Conservation (phyloP, 2,113 vertebrate species). For the Neogobius melanostomus region DNA sequence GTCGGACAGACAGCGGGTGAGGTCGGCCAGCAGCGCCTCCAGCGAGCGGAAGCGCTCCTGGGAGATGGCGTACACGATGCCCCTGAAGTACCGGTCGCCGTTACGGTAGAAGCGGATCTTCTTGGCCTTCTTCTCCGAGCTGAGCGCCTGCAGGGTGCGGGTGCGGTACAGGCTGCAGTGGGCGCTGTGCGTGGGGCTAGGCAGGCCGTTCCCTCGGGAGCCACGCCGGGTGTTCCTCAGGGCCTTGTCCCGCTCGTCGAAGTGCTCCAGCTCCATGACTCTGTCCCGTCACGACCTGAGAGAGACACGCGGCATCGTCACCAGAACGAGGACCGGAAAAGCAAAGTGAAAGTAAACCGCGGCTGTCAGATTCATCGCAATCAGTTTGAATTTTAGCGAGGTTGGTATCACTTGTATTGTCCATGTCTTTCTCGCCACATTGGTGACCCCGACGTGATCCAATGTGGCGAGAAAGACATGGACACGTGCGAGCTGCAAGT, state of each 20-base stretch:
- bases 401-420: too few species aligned
- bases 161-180: conserved; percentile 98
- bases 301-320: not conserved
- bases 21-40: conserved; percentile 93
- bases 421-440: too few species aligned
- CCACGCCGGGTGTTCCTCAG: conserved; percentile 85
- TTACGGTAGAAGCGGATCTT: conserved; percentile 98
- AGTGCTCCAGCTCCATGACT: conserved; percentile 97
- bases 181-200: conserved; percentile 97
- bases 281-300: conserved; percentile 59
- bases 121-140: conserved; percentile 96
- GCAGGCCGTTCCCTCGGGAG: conserved; percentile 90
- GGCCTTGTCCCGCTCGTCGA: conserved; percentile 95
- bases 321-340: too few species aligned
- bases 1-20: conserved; percentile 94
- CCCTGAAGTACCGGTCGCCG: conserved; percentile 97
- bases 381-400: too few species aligned
- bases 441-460: too few species aligned
- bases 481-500: too few species aligned
- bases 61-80: conserved; percentile 96
- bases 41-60: conserved; percentile 92
- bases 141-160: conserved; percentile 92
- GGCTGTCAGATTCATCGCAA: too few species aligned
- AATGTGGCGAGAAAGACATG: too few species aligned
- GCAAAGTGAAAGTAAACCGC: too few species aligned